A percentile compares a stretch with the other conserved stretches of the same genome.
phyloP scores from a whole-genome alignment of 2,113 vertebrate species.

The Vicugna pacos region DNA sequence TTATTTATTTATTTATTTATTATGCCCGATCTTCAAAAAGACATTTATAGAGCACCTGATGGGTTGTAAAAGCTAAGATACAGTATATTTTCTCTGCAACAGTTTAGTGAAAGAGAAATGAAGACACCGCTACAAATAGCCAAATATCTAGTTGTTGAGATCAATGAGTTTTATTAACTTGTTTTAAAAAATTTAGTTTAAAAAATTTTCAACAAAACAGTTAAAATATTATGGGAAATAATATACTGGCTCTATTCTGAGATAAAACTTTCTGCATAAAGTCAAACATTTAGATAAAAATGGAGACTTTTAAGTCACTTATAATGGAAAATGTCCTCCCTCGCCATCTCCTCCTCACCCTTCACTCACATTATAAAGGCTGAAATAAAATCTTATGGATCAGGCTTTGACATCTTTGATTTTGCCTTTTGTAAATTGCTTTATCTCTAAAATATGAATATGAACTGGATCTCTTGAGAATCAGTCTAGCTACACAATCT shows the following conservation, averaged over 20 bases:
- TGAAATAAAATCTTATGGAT: not conserved
- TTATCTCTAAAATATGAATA: not conserved
- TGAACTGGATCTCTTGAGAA: not conserved
- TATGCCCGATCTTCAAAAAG: not conserved
- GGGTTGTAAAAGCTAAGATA: not conserved
- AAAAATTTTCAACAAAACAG: not conserved
- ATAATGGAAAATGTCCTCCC: not conserved
- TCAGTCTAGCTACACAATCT: not conserved
- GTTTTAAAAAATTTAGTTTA: not conserved
- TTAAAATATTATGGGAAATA: not conserved
- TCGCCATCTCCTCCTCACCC: not conserved
- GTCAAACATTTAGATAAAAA: not conserved
- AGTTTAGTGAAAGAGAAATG: not conserved
- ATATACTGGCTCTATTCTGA: not conserved
- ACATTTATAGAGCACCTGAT: not conserved
- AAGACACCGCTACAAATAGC: not conserved
- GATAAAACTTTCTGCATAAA: not conserved
- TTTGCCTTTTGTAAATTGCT: not conserved
- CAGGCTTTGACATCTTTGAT: not conserved
- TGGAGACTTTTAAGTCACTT: not conserved
- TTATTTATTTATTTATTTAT: conserved; percentile 6
- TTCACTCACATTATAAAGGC: not conserved
- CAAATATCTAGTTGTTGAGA: not conserved
- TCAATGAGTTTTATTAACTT: not conserved
- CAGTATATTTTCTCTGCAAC: not conserved